Conservation (phyloP, 2,113 vertebrate genomes). For the Phylloscopus trochilus region DNA sequence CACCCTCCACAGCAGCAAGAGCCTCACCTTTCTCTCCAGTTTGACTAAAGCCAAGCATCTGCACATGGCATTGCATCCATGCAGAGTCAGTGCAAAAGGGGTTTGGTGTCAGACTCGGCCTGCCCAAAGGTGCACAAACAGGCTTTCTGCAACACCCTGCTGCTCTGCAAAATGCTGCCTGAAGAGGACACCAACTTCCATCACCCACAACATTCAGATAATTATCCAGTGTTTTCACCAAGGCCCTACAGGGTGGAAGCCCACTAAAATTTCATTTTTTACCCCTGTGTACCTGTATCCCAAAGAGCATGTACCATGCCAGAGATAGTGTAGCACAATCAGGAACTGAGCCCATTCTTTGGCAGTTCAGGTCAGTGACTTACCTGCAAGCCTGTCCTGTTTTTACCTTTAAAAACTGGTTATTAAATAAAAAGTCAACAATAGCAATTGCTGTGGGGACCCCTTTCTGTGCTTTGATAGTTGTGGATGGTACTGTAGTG, state of each 20-base stretch:
- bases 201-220: no score
- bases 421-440: background rate
- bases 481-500: background rate
- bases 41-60: background rate
- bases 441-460: background rate
- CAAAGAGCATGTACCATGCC: rapidly evolving
- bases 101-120: background rate
- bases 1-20: background rate
- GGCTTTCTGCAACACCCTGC: no score
- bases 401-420: background rate
- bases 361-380: background rate
- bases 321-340: background rate
- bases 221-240: no score
- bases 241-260: no score
- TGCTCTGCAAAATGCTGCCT: no score
- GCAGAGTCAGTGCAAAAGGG: background rate
- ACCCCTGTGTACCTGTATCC: no score
- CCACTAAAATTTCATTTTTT: no score
- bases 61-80: background rate
- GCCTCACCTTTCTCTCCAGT: background rate
- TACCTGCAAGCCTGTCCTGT: background rate
- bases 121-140: no score
- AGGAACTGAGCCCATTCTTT: background rate
- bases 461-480: background rate
- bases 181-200: no score